A percentile compares a stretch with the other conserved stretches of the same genome.
phyloP scores from a whole-genome alignment of 2,797 vertebrate species.

The Sebastes trivittatus region DNA sequence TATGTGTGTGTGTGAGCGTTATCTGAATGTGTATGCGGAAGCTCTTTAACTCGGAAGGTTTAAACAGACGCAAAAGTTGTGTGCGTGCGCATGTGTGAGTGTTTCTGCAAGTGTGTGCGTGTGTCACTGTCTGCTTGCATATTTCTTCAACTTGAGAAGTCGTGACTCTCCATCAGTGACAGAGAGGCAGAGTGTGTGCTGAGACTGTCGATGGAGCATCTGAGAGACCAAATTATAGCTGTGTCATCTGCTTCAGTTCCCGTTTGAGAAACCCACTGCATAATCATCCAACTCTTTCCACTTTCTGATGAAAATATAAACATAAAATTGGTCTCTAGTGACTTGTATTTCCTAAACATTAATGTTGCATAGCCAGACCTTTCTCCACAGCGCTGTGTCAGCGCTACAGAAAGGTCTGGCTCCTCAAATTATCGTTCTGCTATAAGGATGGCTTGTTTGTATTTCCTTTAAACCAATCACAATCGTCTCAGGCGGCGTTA shows the following conservation, averaged over 20 bases:
- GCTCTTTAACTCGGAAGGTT: conserved; percentile 61
- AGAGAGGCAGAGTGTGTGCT: conserved; percentile 70
- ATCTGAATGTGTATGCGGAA: conserved; percentile 20
- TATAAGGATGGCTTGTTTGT: neutral
- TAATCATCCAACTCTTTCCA: conserved; percentile 66
- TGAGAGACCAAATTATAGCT: conserved; percentile 78
- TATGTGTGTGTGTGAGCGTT: conserved; percentile 8
- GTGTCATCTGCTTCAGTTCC: conserved; percentile 79
- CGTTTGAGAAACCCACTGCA: conserved; percentile 64
- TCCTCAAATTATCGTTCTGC: neutral
- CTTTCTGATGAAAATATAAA: conserved; percentile 66
- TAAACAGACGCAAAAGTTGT: conserved; percentile 64
- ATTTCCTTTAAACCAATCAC: neutral
- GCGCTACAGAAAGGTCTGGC: neutral
- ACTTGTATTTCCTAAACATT: conserved; percentile 47
- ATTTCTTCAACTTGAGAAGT: conserved; percentile 74
- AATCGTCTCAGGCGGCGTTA: neutral
- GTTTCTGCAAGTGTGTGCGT: conserved; percentile 24
- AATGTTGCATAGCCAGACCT: neutral
- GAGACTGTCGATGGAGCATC: conserved; percentile 78
- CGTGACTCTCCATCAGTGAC: conserved; percentile 79
- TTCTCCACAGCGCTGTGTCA: neutral
- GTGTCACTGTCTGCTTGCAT: conserved; percentile 50
- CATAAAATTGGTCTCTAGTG: conserved; percentile 52
- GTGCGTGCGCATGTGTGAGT: conserved; percentile 29